phyloP scores from a whole-genome alignment of 1,140 invertebrate genomes.

The Atopsyche davidsoni region DNA sequence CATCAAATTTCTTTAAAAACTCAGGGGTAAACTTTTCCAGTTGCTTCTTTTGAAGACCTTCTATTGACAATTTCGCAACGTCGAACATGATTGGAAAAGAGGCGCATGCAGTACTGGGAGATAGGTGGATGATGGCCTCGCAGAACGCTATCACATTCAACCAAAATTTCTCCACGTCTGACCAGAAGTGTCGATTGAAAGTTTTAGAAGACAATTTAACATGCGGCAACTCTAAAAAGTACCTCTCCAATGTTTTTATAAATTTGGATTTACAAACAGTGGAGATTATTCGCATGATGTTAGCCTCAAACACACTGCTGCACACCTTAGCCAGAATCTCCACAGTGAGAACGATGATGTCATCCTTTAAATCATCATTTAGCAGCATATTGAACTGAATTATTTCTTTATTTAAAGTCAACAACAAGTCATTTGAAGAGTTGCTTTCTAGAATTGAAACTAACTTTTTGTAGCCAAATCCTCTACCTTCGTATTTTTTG shows the following conservation, averaged over 20 bases:
- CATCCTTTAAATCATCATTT: too few species aligned
- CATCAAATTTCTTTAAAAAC: constrained; percentile 31
- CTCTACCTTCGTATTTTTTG: too few species aligned
- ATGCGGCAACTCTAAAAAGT: constrained; percentile 39
- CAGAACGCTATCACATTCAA: constrained; percentile 36
- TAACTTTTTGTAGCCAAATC: too few species aligned
- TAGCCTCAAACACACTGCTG: constrained; percentile 35
- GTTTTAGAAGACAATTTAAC: constrained; percentile 31
- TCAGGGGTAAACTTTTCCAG: constrained; percentile 35
- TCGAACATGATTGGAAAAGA: constrained; percentile 39
- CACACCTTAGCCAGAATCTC: constrained; percentile 38
- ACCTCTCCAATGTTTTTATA: constrained; percentile 34
- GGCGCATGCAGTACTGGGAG: constrained; percentile 38
- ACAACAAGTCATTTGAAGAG: too few species aligned
- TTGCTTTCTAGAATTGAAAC: too few species aligned
- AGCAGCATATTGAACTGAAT: too few species aligned
- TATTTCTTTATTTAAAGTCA: too few species aligned
- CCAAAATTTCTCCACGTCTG: constrained; percentile 40
- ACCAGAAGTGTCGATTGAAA: constrained; percentile 40
- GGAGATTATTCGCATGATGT: constrained; percentile 38
- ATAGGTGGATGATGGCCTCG: constrained; percentile 35
- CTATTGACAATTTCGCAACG: constrained; percentile 35
- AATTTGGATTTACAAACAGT: constrained; percentile 38
- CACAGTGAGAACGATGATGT: too few species aligned
- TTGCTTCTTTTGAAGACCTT: constrained; percentile 35